Percentiles rank a stretch among this genome's conserved stretches.
Evolutionary conservation across 1,140 invertebrate species (phyloP).

Genomic region (Drosophila biarmipes): DNA sequence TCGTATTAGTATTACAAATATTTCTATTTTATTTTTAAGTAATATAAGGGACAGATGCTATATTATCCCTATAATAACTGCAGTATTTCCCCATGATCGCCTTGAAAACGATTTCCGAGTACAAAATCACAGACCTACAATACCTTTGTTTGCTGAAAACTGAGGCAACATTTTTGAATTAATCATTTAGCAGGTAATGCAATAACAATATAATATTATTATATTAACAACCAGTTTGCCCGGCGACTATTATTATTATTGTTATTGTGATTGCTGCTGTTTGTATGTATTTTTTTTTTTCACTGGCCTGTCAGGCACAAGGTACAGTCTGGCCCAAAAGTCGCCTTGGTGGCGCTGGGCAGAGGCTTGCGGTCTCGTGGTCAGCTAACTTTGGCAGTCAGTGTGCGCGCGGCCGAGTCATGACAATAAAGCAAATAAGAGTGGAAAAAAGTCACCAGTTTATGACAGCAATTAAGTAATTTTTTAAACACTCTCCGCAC

Average conservation of each 20-base stretch:
- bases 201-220: slow-evolving; percentile 79
- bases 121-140: slow-evolving; percentile 2
- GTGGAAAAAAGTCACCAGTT: slow-evolving; percentile 63
- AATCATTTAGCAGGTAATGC: slow-evolving; percentile 79
- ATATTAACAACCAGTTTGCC: slow-evolving; percentile 76
- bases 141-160: slow-evolving; percentile 26
- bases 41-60: too few relatives aligned
- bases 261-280: slow-evolving; percentile 17
- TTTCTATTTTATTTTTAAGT: too few relatives aligned
- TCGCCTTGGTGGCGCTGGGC: neutral
- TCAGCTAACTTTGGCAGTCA: slow-evolving; percentile 28
- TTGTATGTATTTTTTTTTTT: slow-evolving; percentile 2
- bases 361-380: slow-evolving; percentile 2
- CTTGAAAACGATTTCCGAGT: slow-evolving; percentile 1
- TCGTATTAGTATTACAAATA: too few relatives aligned
- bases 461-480: slow-evolving; percentile 83
- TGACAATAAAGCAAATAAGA: slow-evolving; percentile 53
- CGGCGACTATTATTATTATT: slow-evolving; percentile 66
- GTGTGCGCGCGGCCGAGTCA: slow-evolving; percentile 43
- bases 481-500: slow-evolving; percentile 76
- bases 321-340: slow-evolving; percentile 43
- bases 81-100: neutral
- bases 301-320: slow-evolving; percentile 18
- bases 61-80: too few relatives aligned
- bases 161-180: slow-evolving; percentile 55